Evolutionary conservation across 2,113 vertebrate genomes (phyloP).

Genomic region (Pterophyllum scalare): DNA sequence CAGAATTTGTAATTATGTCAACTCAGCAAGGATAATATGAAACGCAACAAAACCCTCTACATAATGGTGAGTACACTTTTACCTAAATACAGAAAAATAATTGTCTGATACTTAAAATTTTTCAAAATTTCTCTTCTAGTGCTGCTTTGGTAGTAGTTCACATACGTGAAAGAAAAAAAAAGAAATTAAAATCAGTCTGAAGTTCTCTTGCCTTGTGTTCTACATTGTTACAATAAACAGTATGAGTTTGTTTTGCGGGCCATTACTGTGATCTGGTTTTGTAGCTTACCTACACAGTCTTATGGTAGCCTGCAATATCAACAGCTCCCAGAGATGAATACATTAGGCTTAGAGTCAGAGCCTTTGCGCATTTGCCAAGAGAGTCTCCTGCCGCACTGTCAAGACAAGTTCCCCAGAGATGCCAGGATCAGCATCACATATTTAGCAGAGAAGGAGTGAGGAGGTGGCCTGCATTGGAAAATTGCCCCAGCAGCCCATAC

Average conservation of each 20-base stretch:
- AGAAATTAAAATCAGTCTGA: background rate
- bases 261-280: conserved; percentile 16
- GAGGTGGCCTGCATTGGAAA: conserved; percentile 62
- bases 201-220: background rate
- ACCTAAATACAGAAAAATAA: background rate
- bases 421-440: conserved; percentile 53
- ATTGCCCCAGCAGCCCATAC: conserved; percentile 63
- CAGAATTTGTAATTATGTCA: background rate
- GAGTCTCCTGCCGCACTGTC: conserved; percentile 47
- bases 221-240: background rate
- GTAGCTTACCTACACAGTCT: conserved; percentile 42
- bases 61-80: background rate
- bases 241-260: background rate
- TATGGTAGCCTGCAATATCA: conserved; percentile 53
- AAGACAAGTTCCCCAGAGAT: conserved; percentile 41
- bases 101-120: background rate
- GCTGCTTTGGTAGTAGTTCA: background rate
- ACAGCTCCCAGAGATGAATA: conserved; percentile 59
- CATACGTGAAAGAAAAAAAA: background rate
- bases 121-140: background rate
- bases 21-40: background rate
- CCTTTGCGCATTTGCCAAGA: conserved; percentile 57
- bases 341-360: conserved; percentile 60
- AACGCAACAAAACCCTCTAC: background rate
- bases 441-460: conserved; percentile 63